These are phyloP conservation scores for Diprion similis DNA, from an alignment of 1,140 invertebrate genomes.

Conservation along the genomic window DNA sequence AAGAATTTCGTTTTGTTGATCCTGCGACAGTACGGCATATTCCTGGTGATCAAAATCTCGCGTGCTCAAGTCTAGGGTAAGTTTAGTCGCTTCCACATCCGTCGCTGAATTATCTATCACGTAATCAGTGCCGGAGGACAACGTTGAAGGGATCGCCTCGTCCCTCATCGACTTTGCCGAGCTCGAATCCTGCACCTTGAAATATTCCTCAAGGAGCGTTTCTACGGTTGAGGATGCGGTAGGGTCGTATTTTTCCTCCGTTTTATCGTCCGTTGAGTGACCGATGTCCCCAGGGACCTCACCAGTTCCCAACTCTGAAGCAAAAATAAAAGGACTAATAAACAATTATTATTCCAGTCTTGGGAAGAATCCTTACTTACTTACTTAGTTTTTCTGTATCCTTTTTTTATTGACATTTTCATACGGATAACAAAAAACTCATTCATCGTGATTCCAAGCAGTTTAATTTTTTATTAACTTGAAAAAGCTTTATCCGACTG, in stretches of 20 bases:
- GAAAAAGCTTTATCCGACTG: no score
- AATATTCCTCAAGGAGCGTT: background rate
- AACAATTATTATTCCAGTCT: background rate
- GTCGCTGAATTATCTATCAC: background rate
- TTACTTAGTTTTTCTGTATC: no score
- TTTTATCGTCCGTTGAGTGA: background rate
- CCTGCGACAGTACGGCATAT: background rate
- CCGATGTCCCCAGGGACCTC: conserved; percentile 6
- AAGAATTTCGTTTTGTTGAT: conserved; percentile 9
- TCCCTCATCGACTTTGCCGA: background rate
- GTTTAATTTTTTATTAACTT: no score
- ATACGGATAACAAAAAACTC: no score
- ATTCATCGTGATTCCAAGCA: no score
- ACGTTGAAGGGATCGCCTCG: background rate
- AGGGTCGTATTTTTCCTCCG: background rate
- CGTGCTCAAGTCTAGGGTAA: background rate
- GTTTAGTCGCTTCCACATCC: background rate
- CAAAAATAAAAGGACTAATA: background rate
- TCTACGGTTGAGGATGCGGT: background rate
- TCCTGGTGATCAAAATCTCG: background rate
- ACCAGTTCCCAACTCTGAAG: background rate
- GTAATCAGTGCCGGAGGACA: background rate
- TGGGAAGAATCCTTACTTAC: background rate
- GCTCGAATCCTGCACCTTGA: background rate
- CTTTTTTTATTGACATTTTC: no score